Conservation (phyloP, 2,888 invertebrate genomes). For the Tenthredo notha region DNA sequence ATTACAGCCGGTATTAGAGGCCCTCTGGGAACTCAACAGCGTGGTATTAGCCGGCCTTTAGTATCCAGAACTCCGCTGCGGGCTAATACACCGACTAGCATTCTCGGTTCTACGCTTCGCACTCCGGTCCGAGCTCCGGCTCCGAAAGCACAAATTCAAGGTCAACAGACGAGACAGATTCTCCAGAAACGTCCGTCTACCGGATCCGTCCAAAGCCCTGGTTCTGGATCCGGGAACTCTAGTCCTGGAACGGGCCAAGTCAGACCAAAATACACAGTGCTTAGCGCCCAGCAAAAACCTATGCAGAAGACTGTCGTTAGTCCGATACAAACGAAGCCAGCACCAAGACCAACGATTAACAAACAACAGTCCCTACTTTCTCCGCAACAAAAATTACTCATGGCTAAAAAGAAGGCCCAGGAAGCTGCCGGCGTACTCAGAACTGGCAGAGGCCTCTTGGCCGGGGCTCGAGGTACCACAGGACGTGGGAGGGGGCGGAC, state of each 20-base stretch:
- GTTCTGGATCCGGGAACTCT: slow-evolving; percentile 58
- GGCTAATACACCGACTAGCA: slow-evolving; percentile 68
- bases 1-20: slow-evolving; percentile 62
- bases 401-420: slow-evolving; percentile 76
- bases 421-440: slow-evolving; percentile 73
- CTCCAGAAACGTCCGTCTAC: slow-evolving; percentile 58
- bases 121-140: slow-evolving; percentile 70
- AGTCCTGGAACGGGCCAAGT: slow-evolving; percentile 64
- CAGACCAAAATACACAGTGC: slow-evolving; percentile 69
- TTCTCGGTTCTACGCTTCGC: slow-evolving; percentile 67
- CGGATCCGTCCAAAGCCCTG: slow-evolving; percentile 55
- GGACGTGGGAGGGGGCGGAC: slow-evolving; percentile 67
- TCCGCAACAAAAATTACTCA: slow-evolving; percentile 74
- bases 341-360: slow-evolving; percentile 66
- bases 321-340: slow-evolving; percentile 60
- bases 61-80: slow-evolving; percentile 71
- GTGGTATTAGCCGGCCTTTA: slow-evolving; percentile 68
- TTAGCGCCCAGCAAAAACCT: slow-evolving; percentile 63
- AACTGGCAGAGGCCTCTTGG: slow-evolving; percentile 64
- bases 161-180: slow-evolving; percentile 61
- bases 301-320: slow-evolving; percentile 66
- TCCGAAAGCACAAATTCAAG: slow-evolving; percentile 58
- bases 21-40: slow-evolving; percentile 61
- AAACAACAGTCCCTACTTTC: slow-evolving; percentile 70
- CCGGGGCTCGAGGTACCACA: slow-evolving; percentile 62